phyloP scores from a whole-genome alignment of 1,140 invertebrate genomes.

The Zophobas atratus region DNA sequence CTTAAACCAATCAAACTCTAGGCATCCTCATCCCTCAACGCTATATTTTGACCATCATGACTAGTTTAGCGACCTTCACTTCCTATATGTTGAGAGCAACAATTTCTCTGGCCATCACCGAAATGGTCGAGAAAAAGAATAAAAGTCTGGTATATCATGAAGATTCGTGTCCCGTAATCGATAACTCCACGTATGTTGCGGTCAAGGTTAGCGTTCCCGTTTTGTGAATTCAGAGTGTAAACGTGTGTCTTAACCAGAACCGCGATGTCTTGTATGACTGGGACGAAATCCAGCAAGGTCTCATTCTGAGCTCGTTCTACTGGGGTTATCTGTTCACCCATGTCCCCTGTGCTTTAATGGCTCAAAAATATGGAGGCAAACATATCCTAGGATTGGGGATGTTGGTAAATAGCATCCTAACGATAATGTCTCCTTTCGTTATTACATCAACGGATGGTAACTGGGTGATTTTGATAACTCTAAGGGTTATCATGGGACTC shows the following conservation, averaged over 20 bases:
- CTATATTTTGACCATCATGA: constrained; percentile 86
- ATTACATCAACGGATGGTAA: constrained; percentile 73
- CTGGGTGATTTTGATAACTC: constrained; percentile 76
- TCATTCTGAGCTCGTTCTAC: constrained; percentile 79
- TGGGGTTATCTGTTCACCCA: constrained; percentile 84
- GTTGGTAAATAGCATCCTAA: constrained; percentile 81
- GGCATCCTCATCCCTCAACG: constrained; percentile 76
- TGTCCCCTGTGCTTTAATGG: constrained; percentile 76
- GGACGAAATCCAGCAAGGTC: constrained; percentile 77
- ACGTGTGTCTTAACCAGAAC: constrained; percentile 52
- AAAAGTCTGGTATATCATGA: too few species aligned
- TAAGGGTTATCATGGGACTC: constrained; percentile 79
- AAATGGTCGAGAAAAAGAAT: constrained; percentile 73
- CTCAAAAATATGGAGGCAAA: constrained; percentile 84
- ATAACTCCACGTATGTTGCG: too few species aligned
- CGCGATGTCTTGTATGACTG: constrained; percentile 71
- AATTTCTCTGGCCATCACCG: constrained; percentile 92
- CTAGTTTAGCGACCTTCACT: constrained; percentile 86
- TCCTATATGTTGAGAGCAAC: constrained; percentile 92
- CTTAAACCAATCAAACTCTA: not conserved
- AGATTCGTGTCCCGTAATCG: too few species aligned
- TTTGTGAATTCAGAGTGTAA: too few species aligned
- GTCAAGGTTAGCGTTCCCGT: too few species aligned
- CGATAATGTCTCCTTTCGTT: constrained; percentile 78
- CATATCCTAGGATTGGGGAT: constrained; percentile 82